Conservation (phyloP, 1,140 invertebrate species). For the Globodera rostochiensis region DNA sequence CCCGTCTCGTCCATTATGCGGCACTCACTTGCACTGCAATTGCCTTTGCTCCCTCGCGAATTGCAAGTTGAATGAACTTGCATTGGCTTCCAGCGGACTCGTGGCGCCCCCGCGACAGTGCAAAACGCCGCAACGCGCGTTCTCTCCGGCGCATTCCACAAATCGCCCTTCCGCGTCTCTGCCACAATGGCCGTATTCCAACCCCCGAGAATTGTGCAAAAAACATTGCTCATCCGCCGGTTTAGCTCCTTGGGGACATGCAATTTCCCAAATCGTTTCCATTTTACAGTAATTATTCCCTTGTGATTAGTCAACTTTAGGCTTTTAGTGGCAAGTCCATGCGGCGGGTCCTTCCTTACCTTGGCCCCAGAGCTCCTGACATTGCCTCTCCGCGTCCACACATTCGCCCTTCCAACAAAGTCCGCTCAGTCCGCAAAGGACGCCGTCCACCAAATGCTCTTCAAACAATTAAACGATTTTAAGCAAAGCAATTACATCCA, state of each 20-base stretch:
- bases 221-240: conserved; percentile 55
- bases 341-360: conserved; percentile 19
- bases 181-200: conserved; percentile 64
- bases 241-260: conserved; percentile 40
- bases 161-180: conserved; percentile 44
- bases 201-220: conserved; percentile 59
- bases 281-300: background rate
- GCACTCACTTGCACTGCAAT: conserved; percentile 60
- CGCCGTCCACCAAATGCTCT: conserved; percentile 61
- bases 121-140: conserved; percentile 54
- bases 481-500: too few species aligned
- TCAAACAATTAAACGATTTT: too few species aligned
- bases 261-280: background rate
- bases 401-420: conserved; percentile 65
- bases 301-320: too few species aligned
- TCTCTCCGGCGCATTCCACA: conserved; percentile 51
- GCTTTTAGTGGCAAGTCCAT: background rate
- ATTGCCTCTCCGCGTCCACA: conserved; percentile 57
- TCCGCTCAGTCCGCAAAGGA: conserved; percentile 60
- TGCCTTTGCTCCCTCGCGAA: conserved; percentile 55
- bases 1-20: background rate
- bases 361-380: conserved; percentile 57
- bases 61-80: conserved; percentile 62
- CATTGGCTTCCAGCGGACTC: conserved; percentile 41
- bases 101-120: conserved; percentile 54